Evolutionary conservation across 2,888 invertebrate species (phyloP).

Genomic region (Pyrocoelia pectoralis): DNA sequence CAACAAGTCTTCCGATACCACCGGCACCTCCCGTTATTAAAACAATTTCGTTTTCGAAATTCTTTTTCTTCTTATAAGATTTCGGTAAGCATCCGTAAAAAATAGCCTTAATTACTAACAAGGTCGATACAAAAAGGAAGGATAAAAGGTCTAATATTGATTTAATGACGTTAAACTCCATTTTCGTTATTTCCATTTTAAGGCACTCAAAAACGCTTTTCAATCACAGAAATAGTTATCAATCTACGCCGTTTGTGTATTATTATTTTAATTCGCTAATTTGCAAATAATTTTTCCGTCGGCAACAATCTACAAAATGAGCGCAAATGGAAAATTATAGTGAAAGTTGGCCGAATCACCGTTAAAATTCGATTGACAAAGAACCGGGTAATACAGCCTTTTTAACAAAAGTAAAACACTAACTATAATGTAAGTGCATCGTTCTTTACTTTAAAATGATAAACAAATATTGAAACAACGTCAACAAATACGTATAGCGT

Average conservation of each 20-base stretch:
- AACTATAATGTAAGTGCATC: neutral
- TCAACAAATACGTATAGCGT: neutral
- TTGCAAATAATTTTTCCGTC: neutral
- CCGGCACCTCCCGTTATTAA: slow-evolving; percentile 91
- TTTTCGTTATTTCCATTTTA: slow-evolving; percentile 38
- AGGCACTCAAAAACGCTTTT: neutral
- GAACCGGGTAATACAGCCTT: neutral
- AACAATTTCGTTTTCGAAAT: slow-evolving; percentile 78
- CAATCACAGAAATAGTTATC: neutral
- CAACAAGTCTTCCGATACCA: slow-evolving; percentile 82
- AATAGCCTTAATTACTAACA: slow-evolving; percentile 62
- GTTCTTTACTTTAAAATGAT: neutral
- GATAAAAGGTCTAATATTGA: slow-evolving; percentile 64
- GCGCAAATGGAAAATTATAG: neutral
- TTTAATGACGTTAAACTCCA: slow-evolving; percentile 62
- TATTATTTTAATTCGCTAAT: too few relatives aligned
- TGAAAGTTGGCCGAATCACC: neutral
- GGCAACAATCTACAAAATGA: neutral
- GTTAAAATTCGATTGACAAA: neutral
- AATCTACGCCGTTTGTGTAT: neutral
- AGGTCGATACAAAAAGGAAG: slow-evolving; percentile 55
- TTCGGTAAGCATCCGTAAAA: slow-evolving; percentile 63
- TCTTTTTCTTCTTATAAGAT: slow-evolving; percentile 72
- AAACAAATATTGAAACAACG: neutral
- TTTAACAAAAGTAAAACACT: neutral